Percentiles rank a stretch among this genome's conserved stretches.
These are phyloP conservation scores for Aphaenogaster ashmeadi DNA, from an alignment of 1,140 invertebrate genomes.

Conservation along the genomic window DNA sequence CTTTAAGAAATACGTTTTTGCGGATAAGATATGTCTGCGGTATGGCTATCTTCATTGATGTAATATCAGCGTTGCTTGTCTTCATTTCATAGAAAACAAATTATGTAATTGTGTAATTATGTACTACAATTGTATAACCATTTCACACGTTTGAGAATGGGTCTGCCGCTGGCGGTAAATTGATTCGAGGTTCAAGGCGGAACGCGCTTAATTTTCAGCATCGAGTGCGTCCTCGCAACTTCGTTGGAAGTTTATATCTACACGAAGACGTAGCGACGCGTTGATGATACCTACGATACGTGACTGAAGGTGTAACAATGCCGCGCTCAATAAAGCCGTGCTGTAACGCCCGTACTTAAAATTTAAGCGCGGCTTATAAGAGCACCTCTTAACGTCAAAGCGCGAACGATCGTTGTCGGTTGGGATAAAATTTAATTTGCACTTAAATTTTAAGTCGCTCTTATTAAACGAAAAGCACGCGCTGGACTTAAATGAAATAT, in stretches of 20 bases:
- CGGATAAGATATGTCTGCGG: background rate
- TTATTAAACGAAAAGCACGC: background rate
- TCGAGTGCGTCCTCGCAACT: slow-evolving; percentile 5
- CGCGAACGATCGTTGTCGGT: slow-evolving; percentile 41
- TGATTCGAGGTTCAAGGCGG: slow-evolving; percentile 1
- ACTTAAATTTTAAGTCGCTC: slow-evolving; percentile 38
- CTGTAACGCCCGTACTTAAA: slow-evolving; percentile 39
- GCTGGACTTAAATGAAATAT: background rate
- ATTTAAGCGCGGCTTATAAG: slow-evolving; percentile 38
- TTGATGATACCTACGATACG: slow-evolving; percentile 46
- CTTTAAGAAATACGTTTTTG: background rate
- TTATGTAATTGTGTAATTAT: background rate
- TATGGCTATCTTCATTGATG: background rate
- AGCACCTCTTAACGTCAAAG: slow-evolving; percentile 3
- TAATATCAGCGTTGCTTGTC: background rate
- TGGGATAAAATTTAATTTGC: slow-evolving; percentile 41
- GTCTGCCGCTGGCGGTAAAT: slow-evolving; percentile 16
- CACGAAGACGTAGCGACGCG: slow-evolving; percentile 13
- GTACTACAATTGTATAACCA: slow-evolving; percentile 14
- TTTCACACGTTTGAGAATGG: slow-evolving; percentile 23
- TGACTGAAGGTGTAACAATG: slow-evolving; percentile 51
- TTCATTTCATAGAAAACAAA: background rate
- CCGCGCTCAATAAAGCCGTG: background rate
- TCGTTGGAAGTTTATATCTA: slow-evolving; percentile 16
- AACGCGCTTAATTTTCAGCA: slow-evolving; percentile 45